Conservation (phyloP, 2,797 vertebrate species). For the Rhinatrema bivittatum region DNA sequence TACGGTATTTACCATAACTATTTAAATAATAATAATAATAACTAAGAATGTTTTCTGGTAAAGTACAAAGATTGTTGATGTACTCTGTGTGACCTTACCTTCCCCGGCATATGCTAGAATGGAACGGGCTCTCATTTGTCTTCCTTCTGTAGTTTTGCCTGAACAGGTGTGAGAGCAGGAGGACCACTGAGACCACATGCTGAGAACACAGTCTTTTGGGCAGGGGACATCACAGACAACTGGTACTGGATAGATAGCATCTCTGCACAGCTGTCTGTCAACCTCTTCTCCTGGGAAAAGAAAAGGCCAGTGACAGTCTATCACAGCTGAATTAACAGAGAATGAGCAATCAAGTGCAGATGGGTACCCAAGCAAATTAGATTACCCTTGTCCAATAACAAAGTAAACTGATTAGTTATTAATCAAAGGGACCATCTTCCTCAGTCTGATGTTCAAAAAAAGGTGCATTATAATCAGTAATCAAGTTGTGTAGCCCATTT, state of each 20-base stretch:
- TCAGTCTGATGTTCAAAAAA: slow-evolving; percentile 7
- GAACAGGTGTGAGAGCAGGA: slow-evolving; percentile 97
- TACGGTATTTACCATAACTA: too few species aligned
- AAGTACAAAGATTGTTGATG: too few species aligned
- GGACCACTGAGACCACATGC: slow-evolving; percentile 86
- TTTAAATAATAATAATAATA: too few species aligned
- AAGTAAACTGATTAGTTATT: slow-evolving; percentile 30
- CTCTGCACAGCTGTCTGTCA: slow-evolving; percentile 71
- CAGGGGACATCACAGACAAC: slow-evolving; percentile 80
- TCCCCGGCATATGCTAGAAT: slow-evolving; percentile 87
- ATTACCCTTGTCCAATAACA: slow-evolving; percentile 23
- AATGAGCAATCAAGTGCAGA: slow-evolving; percentile 37
- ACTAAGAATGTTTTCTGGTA: too few species aligned
- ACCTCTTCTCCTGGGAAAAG: slow-evolving; percentile 69
- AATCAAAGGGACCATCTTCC: slow-evolving; percentile 15
- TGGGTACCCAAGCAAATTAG: slow-evolving; percentile 37
- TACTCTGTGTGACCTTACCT: slow-evolving; percentile 68
- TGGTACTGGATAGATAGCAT: slow-evolving; percentile 66
- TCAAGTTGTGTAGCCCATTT: not conserved
- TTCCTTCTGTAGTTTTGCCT: slow-evolving; percentile 89
- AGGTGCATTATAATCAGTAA: too few species aligned
- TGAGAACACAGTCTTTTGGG: slow-evolving; percentile 89
- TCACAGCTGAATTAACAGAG: slow-evolving; percentile 35
- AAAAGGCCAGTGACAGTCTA: slow-evolving; percentile 31
- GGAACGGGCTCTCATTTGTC: slow-evolving; percentile 82